Evolutionary conservation across 2,888 invertebrate genomes (phyloP), one percentile per base, ranked within the genome.

Genomic region (Petrolisthes manimaculis): DNA sequence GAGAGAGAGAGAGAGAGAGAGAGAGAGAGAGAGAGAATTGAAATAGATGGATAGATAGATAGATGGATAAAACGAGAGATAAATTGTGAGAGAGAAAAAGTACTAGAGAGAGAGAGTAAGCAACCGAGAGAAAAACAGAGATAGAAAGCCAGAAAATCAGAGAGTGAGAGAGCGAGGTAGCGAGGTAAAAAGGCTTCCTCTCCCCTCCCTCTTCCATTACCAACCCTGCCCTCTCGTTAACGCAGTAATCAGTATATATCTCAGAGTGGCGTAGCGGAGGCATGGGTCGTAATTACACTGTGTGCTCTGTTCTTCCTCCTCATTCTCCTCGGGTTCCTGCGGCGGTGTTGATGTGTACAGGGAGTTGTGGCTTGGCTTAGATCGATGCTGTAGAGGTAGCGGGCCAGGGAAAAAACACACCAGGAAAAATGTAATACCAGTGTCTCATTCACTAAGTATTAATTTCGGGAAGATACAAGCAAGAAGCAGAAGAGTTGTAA

Each of bases 1-100:
- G 67, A 81, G 61, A 37, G 67, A 81, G 24, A 82, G 51, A 37
- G 51, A 67, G 51, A 51, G 51, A 67, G 24, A 69, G 9, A 51
- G 69, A 82, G 24, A 67, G 51, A 82, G 67, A 67, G 14, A 69
- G 69, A 67, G 67, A 82, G 71, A 83, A n/a, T 6, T 8, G 8
- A 61, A 6, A 14, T 6, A 51, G 9, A 78, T n/a, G 53, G 3
- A 24, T 4, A 77, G 78, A 78, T 9, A 78, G 78, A 78, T n/a
- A 78, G 51, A 78, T 9, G 5, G 53, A 78, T n/a, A 78, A 5
- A 53, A 5, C 5, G 53, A 53, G 5, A 78, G 12, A 37, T 8
- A 78, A 53, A 78, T n/a, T 51, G 78, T 5, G 77, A 8, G 9
- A 5, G 9, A 8, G 9, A 24, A 5, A 77, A 24, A 5, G 77